A percentile compares a stretch with the other conserved stretches of the same genome.
These are phyloP conservation scores for Ischnus inquisitorius DNA, from an alignment of 2,888 invertebrate genomes.

Conservation along the genomic window DNA sequence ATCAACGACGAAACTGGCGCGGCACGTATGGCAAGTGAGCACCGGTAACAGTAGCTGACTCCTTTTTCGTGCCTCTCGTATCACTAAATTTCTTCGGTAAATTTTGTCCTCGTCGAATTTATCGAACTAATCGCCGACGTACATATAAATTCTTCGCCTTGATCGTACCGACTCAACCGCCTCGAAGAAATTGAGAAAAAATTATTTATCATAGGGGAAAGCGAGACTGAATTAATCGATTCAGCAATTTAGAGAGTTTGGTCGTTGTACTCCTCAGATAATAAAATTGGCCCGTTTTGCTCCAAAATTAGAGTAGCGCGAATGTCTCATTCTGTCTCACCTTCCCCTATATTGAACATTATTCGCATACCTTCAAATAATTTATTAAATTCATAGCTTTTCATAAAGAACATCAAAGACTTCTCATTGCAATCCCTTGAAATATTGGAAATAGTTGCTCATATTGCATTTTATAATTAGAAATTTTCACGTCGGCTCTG, in stretches of 20 bases:
- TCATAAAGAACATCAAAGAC: not conserved
- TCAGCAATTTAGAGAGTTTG: no score
- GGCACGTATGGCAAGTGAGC: constrained; percentile 15
- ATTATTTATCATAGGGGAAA: not conserved
- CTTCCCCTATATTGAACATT: not conserved
- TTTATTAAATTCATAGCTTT: not conserved
- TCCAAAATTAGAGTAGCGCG: no score
- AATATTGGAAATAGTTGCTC: not conserved
- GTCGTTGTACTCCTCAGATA: no score
- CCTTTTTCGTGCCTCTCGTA: not conserved
- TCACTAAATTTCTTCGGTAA: constrained; percentile 31
- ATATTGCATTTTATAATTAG: not conserved
- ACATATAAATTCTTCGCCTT: not conserved
- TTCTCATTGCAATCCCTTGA: not conserved
- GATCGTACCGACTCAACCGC: not conserved
- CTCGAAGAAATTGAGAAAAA: not conserved
- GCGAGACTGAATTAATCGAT: no score
- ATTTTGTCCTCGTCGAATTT: constrained; percentile 26
- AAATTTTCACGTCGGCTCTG: not conserved
- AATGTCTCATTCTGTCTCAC: not conserved
- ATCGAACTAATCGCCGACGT: not conserved
- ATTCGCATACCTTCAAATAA: no score
- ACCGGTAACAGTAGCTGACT: not conserved
- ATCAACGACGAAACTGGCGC: constrained; percentile 59
- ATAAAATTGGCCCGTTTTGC: no score